Conservation (phyloP, 1,140 invertebrate genomes). For the Tetraneura akinire region DNA sequence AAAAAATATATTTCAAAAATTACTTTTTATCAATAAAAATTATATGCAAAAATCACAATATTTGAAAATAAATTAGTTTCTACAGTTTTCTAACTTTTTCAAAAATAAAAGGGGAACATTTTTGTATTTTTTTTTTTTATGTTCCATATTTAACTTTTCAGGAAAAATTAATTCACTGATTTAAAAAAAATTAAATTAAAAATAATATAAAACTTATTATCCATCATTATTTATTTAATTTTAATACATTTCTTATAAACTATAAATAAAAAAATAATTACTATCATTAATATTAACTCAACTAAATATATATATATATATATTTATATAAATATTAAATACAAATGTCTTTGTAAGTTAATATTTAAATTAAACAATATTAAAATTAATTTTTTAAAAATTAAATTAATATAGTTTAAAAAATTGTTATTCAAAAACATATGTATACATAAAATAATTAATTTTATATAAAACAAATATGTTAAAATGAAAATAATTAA, state of each 20-base stretch:
- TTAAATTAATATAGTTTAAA: constrained; percentile 2
- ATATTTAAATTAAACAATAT: too few relatives aligned
- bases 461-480: constrained; percentile 12
- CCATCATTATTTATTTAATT: constrained; percentile 45
- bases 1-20: too few relatives aligned
- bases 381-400: too few relatives aligned
- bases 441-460: background rate
- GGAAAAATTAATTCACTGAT: too few relatives aligned
- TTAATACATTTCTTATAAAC: constrained; percentile 39
- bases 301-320: constrained; percentile 18
- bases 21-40: too few relatives aligned
- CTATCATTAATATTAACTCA: constrained; percentile 36
- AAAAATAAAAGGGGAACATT: too few relatives aligned
- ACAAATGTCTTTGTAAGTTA: too few relatives aligned
- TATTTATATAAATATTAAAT: background rate
- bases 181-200: background rate
- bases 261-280: constrained; percentile 38
- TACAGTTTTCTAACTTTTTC: too few relatives aligned
- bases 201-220: constrained; percentile 15
- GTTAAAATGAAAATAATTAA: constrained; percentile 8
- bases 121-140: too few relatives aligned
- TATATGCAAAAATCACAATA: too few relatives aligned
- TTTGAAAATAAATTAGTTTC: too few relatives aligned
- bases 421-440: constrained; percentile 28
- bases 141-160: too few relatives aligned